Evolutionary conservation across 2,888 invertebrate genomes (phyloP).

Genomic region (Cataglyphis livida): DNA sequence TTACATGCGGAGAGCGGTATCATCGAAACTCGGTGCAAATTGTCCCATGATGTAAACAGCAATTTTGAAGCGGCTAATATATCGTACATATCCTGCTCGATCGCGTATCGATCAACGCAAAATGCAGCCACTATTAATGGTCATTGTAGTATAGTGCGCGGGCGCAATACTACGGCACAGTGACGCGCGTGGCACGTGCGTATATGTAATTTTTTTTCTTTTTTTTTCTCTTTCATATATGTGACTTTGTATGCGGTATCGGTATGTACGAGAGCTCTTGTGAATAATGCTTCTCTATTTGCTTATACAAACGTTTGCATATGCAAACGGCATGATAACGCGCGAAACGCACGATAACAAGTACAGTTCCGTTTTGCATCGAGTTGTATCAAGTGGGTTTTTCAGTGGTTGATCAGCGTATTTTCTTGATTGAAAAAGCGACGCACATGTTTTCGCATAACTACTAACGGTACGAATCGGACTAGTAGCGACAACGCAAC

Average conservation of each 20-base stretch:
- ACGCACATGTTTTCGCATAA: constrained; percentile 4
- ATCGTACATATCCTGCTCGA: background rate
- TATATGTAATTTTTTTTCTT: background rate
- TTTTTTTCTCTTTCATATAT: background rate
- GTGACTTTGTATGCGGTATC: background rate
- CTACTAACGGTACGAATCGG: background rate
- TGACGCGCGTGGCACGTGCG: constrained; percentile 17
- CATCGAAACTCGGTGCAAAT: background rate
- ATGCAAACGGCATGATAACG: background rate
- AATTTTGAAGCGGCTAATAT: background rate
- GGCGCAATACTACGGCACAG: constrained; percentile 24
- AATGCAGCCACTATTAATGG: constrained; percentile 30
- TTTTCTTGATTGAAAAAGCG: background rate
- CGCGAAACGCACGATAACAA: no score
- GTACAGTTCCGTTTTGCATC: background rate
- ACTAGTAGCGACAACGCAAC: background rate
- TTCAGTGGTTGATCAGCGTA: background rate
- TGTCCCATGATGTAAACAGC: background rate
- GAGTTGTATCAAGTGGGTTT: background rate
- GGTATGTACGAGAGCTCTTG: background rate
- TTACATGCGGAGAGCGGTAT: background rate
- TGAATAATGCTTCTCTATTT: background rate
- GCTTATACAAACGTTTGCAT: no score
- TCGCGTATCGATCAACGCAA: constrained; percentile 46
- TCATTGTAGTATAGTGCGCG: constrained; percentile 52